A percentile compares a stretch with the other conserved stretches of the same genome.
Conservation (phyloP, 2,888 invertebrate genomes). For the Parnassius apollo region DNA sequence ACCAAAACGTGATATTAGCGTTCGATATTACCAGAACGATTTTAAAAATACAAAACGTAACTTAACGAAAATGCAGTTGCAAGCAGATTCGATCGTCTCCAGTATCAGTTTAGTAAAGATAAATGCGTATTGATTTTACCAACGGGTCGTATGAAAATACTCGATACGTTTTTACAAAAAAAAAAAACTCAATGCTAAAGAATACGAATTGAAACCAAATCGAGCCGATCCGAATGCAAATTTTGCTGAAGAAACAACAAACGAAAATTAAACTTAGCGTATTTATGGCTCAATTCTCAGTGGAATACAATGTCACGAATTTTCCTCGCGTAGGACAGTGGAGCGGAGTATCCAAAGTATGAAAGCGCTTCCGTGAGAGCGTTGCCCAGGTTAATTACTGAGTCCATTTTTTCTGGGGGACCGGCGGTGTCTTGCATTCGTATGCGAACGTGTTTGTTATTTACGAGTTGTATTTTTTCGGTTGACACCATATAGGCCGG, state of each 20-base stretch:
- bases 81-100: slow-evolving; percentile 13
- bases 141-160: slow-evolving; percentile 8
- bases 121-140: slow-evolving; percentile 8
- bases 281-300: slow-evolving; percentile 75
- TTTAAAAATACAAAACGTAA: slow-evolving; percentile 11
- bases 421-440: slow-evolving; percentile 48
- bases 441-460: slow-evolving; percentile 69
- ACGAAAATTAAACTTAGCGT: slow-evolving; percentile 65
- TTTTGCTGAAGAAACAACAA: not conserved
- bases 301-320: slow-evolving; percentile 55
- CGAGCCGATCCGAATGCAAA: slow-evolving; percentile 11
- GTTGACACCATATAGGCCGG: slow-evolving; percentile 53
- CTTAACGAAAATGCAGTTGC: slow-evolving; percentile 2
- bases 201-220: not conserved
- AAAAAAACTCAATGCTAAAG: not conserved
- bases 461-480: slow-evolving; percentile 67
- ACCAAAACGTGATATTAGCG: slow-evolving; percentile 9
- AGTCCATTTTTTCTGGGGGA: slow-evolving; percentile 51
- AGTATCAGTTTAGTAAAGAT: slow-evolving; percentile 10
- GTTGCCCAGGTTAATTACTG: slow-evolving; percentile 63
- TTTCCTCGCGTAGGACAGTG: slow-evolving; percentile 50
- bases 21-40: slow-evolving; percentile 1
- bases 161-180: not conserved
- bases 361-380: slow-evolving; percentile 51
- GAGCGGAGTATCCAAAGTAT: slow-evolving; percentile 53